Conservation (phyloP, 1,140 invertebrate species). For the Muscidifurax raptorellus region DNA sequence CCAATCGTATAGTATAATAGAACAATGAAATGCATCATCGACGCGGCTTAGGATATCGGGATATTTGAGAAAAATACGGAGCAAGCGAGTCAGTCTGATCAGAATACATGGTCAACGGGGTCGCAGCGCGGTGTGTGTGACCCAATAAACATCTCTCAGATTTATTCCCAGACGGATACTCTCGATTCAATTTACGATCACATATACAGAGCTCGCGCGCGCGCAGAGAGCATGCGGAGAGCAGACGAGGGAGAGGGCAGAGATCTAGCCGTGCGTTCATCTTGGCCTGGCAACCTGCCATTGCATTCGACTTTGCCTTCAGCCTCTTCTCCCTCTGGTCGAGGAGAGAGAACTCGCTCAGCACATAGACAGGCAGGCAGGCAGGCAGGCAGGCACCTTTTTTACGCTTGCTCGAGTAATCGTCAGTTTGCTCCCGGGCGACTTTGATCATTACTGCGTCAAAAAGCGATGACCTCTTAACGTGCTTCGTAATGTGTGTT, state of each 20-base stretch:
- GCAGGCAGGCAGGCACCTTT: background rate
- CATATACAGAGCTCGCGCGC: slow-evolving; percentile 53
- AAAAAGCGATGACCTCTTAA: background rate
- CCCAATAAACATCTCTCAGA: slow-evolving; percentile 65
- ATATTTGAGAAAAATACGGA: background rate
- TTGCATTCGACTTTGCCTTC: slow-evolving; percentile 24
- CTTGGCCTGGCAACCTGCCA: slow-evolving; percentile 58
- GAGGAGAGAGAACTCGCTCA: background rate
- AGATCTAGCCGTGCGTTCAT: slow-evolving; percentile 56
- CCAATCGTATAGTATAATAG: too few relatives aligned
- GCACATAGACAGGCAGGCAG: background rate
- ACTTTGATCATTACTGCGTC: slow-evolving; percentile 19
- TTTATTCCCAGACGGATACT: slow-evolving; percentile 62
- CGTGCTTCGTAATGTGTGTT: background rate
- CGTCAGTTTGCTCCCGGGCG: background rate
- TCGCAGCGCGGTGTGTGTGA: slow-evolving; percentile 55
- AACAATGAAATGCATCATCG: background rate
- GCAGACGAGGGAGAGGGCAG: slow-evolving; percentile 11
- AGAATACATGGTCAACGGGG: slow-evolving; percentile 31
- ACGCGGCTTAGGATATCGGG: background rate
- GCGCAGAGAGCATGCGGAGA: slow-evolving; percentile 10
- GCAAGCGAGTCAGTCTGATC: background rate
- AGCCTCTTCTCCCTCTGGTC: background rate
- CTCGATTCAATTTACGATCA: slow-evolving; percentile 71
- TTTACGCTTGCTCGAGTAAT: slow-evolving; percentile 13